Conservation (phyloP, 2,113 vertebrate genomes). For the Sebastes fasciatus region DNA sequence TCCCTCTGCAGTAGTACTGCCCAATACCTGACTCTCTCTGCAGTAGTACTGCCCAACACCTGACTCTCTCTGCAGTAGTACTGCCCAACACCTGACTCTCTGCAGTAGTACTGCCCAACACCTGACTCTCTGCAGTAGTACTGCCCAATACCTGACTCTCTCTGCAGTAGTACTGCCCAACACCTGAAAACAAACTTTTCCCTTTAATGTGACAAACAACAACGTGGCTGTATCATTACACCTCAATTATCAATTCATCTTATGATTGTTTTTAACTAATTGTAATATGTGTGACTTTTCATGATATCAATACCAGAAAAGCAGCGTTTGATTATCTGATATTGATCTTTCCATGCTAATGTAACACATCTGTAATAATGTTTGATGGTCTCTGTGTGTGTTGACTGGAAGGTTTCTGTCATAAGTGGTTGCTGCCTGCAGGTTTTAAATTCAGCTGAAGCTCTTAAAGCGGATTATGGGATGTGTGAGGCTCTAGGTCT, state of each 20-base stretch:
- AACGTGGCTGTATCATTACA: not conserved
- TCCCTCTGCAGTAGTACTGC: too few species aligned
- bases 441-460: slow-evolving; percentile 47
- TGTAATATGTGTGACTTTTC: not conserved
- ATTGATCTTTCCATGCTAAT: too few species aligned
- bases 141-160: too few species aligned
- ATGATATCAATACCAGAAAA: not conserved
- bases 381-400: not conserved
- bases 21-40: too few species aligned
- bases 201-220: not conserved
- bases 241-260: not conserved
- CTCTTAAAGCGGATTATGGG: slow-evolving; percentile 63
- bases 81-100: too few species aligned
- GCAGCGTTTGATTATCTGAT: not conserved
- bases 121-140: too few species aligned
- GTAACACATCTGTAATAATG: too few species aligned
- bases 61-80: too few species aligned
- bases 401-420: not conserved
- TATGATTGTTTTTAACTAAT: not conserved
- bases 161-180: not conserved
- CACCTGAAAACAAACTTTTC: not conserved
- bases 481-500: slow-evolving; percentile 32
- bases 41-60: too few species aligned
- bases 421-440: slow-evolving; percentile 2
- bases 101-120: too few species aligned